Base-by-base conservation (phyloP, 1,140 invertebrate species). In the Halyomorpha halys region DNA sequence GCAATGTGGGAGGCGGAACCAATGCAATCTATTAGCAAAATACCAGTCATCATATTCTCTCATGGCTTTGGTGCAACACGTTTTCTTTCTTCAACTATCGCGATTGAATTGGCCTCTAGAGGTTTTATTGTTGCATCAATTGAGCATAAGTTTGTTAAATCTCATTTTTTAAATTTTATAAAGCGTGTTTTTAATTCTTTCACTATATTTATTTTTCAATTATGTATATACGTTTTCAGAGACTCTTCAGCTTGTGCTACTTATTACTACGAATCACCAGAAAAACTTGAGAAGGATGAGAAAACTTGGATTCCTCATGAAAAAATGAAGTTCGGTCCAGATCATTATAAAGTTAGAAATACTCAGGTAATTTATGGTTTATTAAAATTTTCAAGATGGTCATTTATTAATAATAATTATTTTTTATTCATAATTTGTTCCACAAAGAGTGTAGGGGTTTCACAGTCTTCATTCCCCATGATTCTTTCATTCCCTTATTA, bases 51-150 rank as follows among this genome's bases (percentile, higher is more conserved):
- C 27, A 72, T 87, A 16, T 81, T 86, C 68, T 85, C 84, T 0
- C 85, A 87, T 73, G 85, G 85, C 14, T 74, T 86, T 44, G 82
- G 81, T 19, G 82, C 79, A 0, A 79, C 79, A 68, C 73, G 85
- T 64, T 82, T 81, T 27, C 75, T 82, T 25, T 84, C 84, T 69
- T 81, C 80, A 21, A 76, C 79, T 3, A 76, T 82, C 59, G 82
- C 80, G 69, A 72, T 74, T 44, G 82, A 86, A 63, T 69, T 87
- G 47, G 83, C 85, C 11, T 84, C 82, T 8, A 75, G 81, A 69
- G 85, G 85, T 3, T 86, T 80, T 72, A 71, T 87, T 16, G 82
- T 87, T 0, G 82, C 79, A 30, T 79, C 80, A 44, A 64, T 85
- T 14, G 84, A 86, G 72, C 83, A 86, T 71, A 81, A 81, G 80